Evolutionary conservation across 2,888 invertebrate genomes (phyloP).

Genomic region (Caenorhabditis sinica): DNA sequence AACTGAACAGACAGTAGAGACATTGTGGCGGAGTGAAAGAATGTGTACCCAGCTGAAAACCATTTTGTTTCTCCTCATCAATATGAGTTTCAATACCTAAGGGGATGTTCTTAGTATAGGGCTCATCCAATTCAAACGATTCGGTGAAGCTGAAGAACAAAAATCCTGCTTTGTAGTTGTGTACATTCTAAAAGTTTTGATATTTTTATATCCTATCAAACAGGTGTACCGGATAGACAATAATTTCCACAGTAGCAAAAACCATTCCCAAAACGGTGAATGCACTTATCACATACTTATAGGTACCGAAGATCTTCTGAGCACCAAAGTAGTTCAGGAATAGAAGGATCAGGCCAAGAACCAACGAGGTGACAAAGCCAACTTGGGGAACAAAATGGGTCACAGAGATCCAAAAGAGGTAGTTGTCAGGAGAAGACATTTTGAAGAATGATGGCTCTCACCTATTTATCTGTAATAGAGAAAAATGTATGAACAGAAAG

Average conservation of each 20-base stretch:
- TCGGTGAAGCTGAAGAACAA: background rate
- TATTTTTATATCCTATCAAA: background rate
- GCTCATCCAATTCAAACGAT: background rate
- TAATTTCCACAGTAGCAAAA: slow-evolving; percentile 26
- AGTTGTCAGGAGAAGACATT: background rate
- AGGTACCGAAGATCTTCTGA: slow-evolving; percentile 27
- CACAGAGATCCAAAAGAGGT: slow-evolving; percentile 11
- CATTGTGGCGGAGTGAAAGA: background rate
- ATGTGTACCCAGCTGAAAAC: background rate
- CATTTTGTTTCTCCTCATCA: background rate
- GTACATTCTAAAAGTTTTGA: slow-evolving; percentile 32
- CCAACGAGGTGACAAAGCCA: slow-evolving; percentile 5
- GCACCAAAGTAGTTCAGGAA: slow-evolving; percentile 14
- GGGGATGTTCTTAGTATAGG: background rate
- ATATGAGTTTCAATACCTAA: background rate
- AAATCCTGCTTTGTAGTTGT: background rate
- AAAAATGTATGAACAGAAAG: no score
- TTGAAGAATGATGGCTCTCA: no score
- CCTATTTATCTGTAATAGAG: no score
- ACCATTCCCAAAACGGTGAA: slow-evolving; percentile 25
- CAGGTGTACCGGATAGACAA: slow-evolving; percentile 20
- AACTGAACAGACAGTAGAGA: background rate
- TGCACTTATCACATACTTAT: slow-evolving; percentile 30
- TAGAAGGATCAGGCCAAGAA: slow-evolving; percentile 8
- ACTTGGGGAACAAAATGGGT: slow-evolving; percentile 1